Evolutionary conservation across 2,113 vertebrate genomes (phyloP).

Genomic region (Euleptes europaea): DNA sequence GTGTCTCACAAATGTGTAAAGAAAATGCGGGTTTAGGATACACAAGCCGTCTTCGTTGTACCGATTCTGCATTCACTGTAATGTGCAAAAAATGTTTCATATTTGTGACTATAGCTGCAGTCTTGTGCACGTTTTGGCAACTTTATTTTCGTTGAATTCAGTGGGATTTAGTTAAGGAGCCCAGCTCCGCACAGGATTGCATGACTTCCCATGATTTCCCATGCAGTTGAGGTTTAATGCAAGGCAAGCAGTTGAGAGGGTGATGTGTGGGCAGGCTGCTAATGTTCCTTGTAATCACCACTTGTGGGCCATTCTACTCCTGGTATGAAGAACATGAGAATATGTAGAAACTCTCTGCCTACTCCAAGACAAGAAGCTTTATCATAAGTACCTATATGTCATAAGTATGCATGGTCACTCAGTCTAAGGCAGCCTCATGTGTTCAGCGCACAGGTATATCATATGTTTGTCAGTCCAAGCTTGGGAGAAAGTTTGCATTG

Average conservation of each 20-base stretch:
- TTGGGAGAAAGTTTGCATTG: background rate
- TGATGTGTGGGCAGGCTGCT: background rate
- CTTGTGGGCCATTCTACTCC: background rate
- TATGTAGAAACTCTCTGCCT: background rate
- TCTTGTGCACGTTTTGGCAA: background rate
- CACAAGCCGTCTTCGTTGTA: background rate
- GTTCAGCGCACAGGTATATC: background rate
- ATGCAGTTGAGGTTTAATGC: background rate
- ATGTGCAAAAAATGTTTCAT: no score
- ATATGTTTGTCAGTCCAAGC: no score
- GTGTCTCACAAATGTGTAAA: background rate
- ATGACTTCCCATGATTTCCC: background rate
- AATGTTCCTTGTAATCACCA: background rate
- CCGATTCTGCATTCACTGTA: background rate
- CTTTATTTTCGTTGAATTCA: background rate
- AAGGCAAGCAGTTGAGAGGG: background rate
- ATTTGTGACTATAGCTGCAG: background rate
- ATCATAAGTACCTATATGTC: background rate
- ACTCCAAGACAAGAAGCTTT: background rate
- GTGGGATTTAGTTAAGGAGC: background rate
- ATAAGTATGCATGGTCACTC: rapidly evolving
- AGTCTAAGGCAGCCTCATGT: background rate
- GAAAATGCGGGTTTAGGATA: background rate
- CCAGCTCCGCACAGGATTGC: background rate
- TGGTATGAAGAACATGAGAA: background rate